Conservation (phyloP, 2,797 vertebrate genomes). For the Oryzias dopingdopingensis region DNA sequence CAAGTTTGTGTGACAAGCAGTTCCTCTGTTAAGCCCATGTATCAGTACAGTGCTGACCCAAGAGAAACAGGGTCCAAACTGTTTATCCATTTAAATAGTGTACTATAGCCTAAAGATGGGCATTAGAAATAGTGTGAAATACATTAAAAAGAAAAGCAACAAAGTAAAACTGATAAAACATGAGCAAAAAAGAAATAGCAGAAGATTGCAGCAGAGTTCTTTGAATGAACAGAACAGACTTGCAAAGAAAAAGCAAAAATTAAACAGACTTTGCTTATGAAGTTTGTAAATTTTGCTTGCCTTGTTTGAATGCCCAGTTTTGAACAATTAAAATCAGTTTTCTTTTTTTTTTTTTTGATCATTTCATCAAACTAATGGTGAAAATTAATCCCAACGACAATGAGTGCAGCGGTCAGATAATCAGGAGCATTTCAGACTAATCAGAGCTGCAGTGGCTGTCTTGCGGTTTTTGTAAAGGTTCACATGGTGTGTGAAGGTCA, state of each 20-base stretch:
- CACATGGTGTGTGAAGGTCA: not conserved
- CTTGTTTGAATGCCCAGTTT: not conserved
- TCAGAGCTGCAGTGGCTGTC: not conserved
- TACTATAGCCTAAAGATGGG: too few species aligned
- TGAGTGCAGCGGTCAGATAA: not conserved
- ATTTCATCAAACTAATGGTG: slow-evolving; percentile 13
- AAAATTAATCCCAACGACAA: slow-evolving; percentile 10
- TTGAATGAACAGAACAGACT: too few species aligned
- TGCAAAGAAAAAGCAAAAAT: too few species aligned
- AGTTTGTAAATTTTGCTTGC: too few species aligned
- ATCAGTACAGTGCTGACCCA: slow-evolving; percentile 7
- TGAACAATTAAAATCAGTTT: not conserved
- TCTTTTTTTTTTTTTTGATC: not conserved
- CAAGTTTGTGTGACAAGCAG: slow-evolving; percentile 43
- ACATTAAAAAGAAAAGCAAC: too few species aligned
- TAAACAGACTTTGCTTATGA: too few species aligned
- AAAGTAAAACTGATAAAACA: too few species aligned
- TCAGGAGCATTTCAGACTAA: not conserved
- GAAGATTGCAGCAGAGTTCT: too few species aligned
- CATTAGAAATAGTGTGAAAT: too few species aligned
- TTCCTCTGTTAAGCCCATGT: slow-evolving; percentile 17
- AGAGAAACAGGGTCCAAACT: slow-evolving; percentile 4
- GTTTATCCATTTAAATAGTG: not conserved
- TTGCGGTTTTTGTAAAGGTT: not conserved
- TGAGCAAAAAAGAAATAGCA: too few species aligned